These are phyloP conservation scores for Cisticola juncidis DNA, from an alignment of 2,113 vertebrate genomes.

Conservation along the genomic window DNA sequence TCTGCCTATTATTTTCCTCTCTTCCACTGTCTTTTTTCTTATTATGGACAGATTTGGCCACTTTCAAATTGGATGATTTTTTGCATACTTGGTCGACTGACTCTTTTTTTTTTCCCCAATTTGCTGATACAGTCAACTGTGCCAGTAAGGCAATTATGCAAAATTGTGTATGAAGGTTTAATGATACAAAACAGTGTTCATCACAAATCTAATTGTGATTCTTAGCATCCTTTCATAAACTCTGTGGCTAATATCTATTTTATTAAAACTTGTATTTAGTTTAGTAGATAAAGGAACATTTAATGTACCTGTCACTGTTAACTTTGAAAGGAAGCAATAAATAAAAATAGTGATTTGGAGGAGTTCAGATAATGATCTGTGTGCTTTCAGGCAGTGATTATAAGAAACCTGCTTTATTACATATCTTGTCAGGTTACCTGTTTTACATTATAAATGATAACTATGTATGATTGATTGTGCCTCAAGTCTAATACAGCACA, in stretches of 20 bases:
- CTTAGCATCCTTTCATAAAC: neutral
- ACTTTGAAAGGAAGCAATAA: slow-evolving; percentile 4
- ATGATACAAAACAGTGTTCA: slow-evolving; percentile 45
- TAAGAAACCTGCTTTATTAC: slow-evolving; percentile 18
- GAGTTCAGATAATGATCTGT: neutral
- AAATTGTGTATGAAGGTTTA: slow-evolving; percentile 46
- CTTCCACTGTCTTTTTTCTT: neutral
- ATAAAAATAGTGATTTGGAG: neutral
- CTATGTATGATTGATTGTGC: neutral
- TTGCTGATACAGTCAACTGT: slow-evolving; percentile 36
- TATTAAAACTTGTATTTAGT: neutral
- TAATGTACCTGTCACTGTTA: neutral
- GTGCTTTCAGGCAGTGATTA: neutral
- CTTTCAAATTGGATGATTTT: slow-evolving; percentile 35
- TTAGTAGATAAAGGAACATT: neutral
- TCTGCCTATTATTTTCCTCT: neutral
- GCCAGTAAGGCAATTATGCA: slow-evolving; percentile 44
- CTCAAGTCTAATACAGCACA: neutral
- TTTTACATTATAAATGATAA: slow-evolving; percentile 1
- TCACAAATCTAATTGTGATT: slow-evolving; percentile 50
- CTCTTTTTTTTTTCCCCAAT: neutral
- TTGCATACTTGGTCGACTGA: slow-evolving; percentile 18
- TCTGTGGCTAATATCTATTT: neutral
- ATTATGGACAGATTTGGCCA: neutral
- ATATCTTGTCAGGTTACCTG: slow-evolving; percentile 26